A percentile compares a stretch with the other conserved stretches of the same genome.
phyloP scores from a whole-genome alignment of 2,113 vertebrate species.

The Lampris incognitus region DNA sequence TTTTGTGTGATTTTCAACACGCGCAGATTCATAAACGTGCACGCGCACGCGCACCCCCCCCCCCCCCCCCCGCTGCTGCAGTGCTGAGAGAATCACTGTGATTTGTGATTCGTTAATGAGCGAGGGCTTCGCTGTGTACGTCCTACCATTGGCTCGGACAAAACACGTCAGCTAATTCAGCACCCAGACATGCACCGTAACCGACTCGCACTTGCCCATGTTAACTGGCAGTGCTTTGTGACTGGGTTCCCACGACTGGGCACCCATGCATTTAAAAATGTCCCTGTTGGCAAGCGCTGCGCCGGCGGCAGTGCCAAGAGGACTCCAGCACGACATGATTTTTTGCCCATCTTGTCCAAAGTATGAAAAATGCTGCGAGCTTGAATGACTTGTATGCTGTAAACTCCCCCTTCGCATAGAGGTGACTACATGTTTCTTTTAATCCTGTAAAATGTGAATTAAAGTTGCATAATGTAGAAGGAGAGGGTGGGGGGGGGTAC shows the following conservation, averaged over 20 bases:
- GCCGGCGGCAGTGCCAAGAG: constrained; percentile 16
- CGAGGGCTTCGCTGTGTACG: constrained; percentile 15
- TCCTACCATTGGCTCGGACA: constrained; percentile 36
- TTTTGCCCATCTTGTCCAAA: not conserved
- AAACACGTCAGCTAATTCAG: constrained; percentile 35
- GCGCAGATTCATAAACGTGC: not conserved
- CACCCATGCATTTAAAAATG: constrained; percentile 6
- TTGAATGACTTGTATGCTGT: too few species aligned
- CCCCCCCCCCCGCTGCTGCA: constrained; percentile 14
- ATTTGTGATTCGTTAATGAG: constrained; percentile 61
- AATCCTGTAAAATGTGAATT: constrained; percentile 56
- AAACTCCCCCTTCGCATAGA: not conserved
- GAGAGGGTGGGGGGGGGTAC: constrained; percentile 22
- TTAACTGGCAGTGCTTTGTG: constrained; percentile 10
- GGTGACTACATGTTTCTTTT: constrained; percentile 23
- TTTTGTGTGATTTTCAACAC: too few species aligned
- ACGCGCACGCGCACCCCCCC: not conserved
- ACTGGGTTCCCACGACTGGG: constrained; percentile 35
- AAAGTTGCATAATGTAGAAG: constrained; percentile 33
- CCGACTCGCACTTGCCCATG: constrained; percentile 2
- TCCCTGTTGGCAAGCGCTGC: not conserved
- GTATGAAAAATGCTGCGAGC: not conserved
- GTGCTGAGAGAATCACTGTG: not conserved
- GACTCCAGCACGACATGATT: constrained; percentile 5
- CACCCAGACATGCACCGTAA: not conserved